Percentiles rank a stretch among this genome's conserved stretches.
These are phyloP conservation scores for Lytechinus pictus DNA, from an alignment of 35 echinoderm and acorn worm genomes.

Conservation along the genomic window DNA sequence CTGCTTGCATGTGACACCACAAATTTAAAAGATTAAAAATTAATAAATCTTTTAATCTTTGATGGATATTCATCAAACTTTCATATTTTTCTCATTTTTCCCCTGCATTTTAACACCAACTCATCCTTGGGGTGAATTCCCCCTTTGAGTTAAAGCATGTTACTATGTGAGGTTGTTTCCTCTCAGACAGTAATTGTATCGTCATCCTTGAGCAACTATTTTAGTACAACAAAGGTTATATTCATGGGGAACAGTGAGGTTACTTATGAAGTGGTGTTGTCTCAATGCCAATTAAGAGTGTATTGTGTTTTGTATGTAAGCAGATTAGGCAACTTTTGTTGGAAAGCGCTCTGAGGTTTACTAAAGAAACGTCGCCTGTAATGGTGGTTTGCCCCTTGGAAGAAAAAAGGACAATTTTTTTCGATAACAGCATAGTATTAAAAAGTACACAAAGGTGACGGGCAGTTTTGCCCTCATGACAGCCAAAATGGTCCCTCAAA, in stretches of 20 bases:
- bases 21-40: no score
- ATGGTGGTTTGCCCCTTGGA: background rate
- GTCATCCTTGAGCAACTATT: constrained; percentile 26
- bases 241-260: background rate
- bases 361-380: background rate
- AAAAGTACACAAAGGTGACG: no score
- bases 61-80: no score
- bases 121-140: no score
- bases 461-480: no score
- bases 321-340: background rate
- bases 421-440: no score
- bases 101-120: no score
- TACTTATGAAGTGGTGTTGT: constrained; percentile 14
- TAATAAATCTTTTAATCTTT: no score
- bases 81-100: no score
- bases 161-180: background rate
- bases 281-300: background rate
- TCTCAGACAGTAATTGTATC: background rate
- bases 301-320: background rate
- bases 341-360: background rate
- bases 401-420: background rate
- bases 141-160: background rate
- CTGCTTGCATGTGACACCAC: no score
- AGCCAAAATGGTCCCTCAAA: no score
- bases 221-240: background rate